Evolutionary conservation across 2,113 vertebrate species (phyloP).

Genomic region (Menidia beryllina): DNA sequence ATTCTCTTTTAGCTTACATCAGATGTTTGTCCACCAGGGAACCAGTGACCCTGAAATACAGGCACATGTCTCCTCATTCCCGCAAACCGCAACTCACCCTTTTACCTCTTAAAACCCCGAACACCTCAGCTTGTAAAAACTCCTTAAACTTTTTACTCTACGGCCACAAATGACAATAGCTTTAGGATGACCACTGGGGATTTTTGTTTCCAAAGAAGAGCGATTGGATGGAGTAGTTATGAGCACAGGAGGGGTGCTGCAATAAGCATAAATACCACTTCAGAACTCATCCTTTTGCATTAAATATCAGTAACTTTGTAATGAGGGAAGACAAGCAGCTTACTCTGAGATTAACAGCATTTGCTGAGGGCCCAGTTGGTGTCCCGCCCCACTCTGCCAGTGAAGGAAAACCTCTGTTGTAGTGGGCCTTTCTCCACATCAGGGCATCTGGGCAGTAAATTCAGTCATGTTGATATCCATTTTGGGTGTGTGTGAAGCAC

Average conservation of each 20-base stretch:
- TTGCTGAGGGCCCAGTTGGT: constrained; percentile 41
- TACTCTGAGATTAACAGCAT: constrained; percentile 50
- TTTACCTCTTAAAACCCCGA: constrained; percentile 34
- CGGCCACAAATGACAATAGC: background rate
- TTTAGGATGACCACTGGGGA: constrained; percentile 1
- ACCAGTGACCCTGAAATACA: constrained; percentile 54
- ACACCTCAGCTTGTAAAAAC: background rate
- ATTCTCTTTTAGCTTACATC: constrained; percentile 74
- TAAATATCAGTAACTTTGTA: constrained; percentile 43
- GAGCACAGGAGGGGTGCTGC: constrained; percentile 2
- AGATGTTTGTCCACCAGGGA: constrained; percentile 70
- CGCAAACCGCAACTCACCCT: constrained; percentile 23
- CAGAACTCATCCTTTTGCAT: constrained; percentile 10
- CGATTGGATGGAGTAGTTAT: background rate
- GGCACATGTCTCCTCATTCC: constrained; percentile 42
- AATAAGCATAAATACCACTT: constrained; percentile 25
- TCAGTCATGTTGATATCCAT: constrained; percentile 14
- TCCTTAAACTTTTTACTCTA: background rate
- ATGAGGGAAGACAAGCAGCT: constrained; percentile 37
- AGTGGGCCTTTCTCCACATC: constrained; percentile 10
- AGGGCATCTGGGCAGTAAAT: constrained; percentile 4
- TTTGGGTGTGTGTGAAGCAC: constrained; percentile 8
- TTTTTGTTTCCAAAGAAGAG: background rate
- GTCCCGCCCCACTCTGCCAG: constrained; percentile 60
- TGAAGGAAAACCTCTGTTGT: constrained; percentile 48